A percentile compares a stretch with the other conserved stretches of the same genome.
Conservation (phyloP, 2,888 invertebrate genomes). For the Meta bourneti region DNA sequence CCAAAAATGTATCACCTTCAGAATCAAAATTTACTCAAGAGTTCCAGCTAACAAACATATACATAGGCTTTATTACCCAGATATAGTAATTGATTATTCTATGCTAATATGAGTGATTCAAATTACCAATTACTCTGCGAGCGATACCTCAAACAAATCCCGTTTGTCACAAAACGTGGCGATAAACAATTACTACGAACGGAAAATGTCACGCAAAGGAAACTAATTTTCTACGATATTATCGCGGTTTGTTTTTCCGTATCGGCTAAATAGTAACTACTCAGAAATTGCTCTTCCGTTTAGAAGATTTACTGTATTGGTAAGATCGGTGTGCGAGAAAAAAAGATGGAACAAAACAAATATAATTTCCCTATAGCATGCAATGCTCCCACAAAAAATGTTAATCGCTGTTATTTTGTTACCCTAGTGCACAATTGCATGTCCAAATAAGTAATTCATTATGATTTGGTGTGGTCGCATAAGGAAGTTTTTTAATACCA, state of each 20-base stretch:
- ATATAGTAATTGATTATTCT: background rate
- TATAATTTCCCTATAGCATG: background rate
- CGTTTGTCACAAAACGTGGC: slow-evolving; percentile 9
- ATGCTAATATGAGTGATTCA: background rate
- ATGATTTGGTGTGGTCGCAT: background rate
- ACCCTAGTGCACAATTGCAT: background rate
- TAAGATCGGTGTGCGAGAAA: background rate
- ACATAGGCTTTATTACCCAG: background rate
- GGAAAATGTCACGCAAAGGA: slow-evolving; percentile 3
- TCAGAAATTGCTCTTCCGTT: background rate
- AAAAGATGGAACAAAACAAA: background rate
- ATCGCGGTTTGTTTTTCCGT: background rate
- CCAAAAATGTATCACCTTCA: no score
- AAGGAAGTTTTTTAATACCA: background rate
- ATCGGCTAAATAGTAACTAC: background rate
- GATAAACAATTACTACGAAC: slow-evolving; percentile 21
- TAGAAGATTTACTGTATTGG: slow-evolving; percentile 9
- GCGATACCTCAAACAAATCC: slow-evolving; percentile 20
- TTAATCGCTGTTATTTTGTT: background rate
- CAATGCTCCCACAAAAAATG: background rate
- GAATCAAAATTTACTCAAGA: no score
- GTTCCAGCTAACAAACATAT: no score
- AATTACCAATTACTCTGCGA: slow-evolving; percentile 10
- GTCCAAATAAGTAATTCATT: background rate
- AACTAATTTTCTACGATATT: slow-evolving; percentile 25